Evolutionary conservation across 2,113 vertebrate genomes (phyloP), one percentile per base, ranked within the genome.

Genomic region (Dinomys branickii): DNA sequence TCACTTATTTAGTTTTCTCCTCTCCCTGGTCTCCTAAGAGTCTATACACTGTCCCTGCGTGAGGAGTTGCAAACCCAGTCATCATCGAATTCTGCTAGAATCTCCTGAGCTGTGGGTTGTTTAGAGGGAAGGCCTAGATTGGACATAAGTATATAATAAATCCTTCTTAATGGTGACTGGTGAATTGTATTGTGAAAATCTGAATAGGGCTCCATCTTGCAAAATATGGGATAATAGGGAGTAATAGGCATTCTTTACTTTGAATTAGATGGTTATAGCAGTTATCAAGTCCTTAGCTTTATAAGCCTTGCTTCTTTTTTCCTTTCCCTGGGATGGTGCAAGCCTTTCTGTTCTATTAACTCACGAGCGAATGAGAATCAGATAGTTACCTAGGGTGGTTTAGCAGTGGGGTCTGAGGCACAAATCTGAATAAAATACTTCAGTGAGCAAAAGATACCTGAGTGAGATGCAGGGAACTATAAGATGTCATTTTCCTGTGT

Each of bases 151-250:
- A 52, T 50, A 67, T 88, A 85, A 47, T 87, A 67, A 92, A 47
- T 77, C 56, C 12, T 20, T 33, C 7, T 59, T 26, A 97, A 38
- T 67, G 38, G 35, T 84, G 65, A 22, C 35, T 85, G 69, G 30
- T 87, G 38, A 94, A 84, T 47, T 59, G 52, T 22, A 20, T 54
- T 83, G 22, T 96, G 80, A 54, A 90, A 87, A 90, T 80, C 38
- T 89, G 82, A 87, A 67, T 44, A 92, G 33, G 22, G 33, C 95
- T 8, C 52, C 56, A 78, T 84, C 91, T 96, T 92, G 38, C 7
- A 44, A 84, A 38, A 67, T 94, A 83, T 41, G 19, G 28, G 80
- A 3, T 56, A 47, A 7, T 26, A 77, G 11, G 41, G 6, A 44
- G 24, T 33, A 82, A 89, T 41, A 54, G 63, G 16, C n/a, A 47